Percentiles rank a stretch among this genome's conserved stretches.
phyloP scores from a whole-genome alignment of 2,113 vertebrate species.

The Megaceryle maxima region DNA sequence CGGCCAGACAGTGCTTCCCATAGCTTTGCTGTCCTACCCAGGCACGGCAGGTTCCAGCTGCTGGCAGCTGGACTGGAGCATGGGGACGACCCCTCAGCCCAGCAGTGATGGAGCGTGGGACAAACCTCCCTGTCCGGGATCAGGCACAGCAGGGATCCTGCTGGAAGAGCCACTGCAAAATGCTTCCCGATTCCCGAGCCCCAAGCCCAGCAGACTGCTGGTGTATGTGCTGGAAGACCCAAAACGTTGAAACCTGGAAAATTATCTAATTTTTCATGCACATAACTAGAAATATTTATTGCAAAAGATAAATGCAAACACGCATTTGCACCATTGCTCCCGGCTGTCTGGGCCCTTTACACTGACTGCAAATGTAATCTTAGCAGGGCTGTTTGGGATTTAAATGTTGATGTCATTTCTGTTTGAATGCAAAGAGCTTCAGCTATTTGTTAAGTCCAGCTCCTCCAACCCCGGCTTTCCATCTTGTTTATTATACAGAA shows the following conservation, averaged over 20 bases:
- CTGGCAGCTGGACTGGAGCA: not conserved
- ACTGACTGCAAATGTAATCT: not conserved
- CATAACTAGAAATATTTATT: conserved; percentile 24
- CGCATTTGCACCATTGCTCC: not conserved
- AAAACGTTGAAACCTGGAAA: not conserved
- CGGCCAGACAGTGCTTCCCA: too few relatives aligned
- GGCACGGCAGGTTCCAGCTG: not conserved
- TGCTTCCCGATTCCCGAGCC: not conserved
- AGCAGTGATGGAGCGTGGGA: not conserved
- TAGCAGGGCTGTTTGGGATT: conserved; percentile 18
- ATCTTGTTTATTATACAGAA: conserved; percentile 17
- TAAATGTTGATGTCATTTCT: conserved; percentile 38
- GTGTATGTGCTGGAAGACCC: not conserved
- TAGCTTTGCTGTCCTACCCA: not conserved
- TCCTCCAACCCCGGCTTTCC: not conserved
- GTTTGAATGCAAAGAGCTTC: conserved; percentile 34
- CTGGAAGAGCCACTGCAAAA: not conserved
- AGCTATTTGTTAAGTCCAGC: conserved; percentile 37
- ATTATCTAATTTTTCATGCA: not conserved
- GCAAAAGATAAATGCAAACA: conserved; percentile 31
- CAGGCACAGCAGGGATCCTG: not conserved
- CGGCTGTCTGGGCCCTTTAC: not conserved
- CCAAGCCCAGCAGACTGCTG: not conserved
- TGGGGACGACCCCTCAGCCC: not conserved
- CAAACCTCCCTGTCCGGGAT: fast-evolving